phyloP scores from a whole-genome alignment of 2,113 vertebrate species.

The Leptocoma aspasia region DNA sequence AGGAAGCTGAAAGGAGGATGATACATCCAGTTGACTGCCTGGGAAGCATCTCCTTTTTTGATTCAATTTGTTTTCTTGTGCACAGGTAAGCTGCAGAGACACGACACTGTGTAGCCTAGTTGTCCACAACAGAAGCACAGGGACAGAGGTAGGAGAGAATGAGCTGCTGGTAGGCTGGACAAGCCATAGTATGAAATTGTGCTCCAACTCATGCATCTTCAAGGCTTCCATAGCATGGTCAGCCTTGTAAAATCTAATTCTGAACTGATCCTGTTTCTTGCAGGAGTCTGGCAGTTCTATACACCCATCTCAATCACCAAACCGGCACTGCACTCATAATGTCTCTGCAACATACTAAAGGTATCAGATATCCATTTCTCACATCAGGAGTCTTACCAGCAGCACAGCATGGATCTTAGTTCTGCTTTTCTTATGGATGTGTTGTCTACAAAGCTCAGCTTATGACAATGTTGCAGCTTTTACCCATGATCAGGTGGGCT shows the following conservation, averaged over 20 bases:
- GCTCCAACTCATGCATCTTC: fast-evolving
- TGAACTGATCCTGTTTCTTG: not conserved
- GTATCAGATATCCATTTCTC: not conserved
- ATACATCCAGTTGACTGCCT: not conserved
- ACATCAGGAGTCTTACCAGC: fast-evolving
- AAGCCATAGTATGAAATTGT: not conserved
- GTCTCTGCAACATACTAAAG: not conserved
- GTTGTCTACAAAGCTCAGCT: not conserved
- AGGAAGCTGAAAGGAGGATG: not conserved
- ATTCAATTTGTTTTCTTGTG: not conserved
- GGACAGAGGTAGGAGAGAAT: not conserved
- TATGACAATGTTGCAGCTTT: not conserved
- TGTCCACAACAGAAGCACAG: not conserved
- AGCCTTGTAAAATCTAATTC: not conserved
- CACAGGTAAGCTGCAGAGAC: not conserved
- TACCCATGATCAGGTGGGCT: not conserved
- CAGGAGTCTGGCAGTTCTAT: not conserved
- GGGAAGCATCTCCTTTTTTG: not conserved
- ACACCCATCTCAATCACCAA: not conserved
- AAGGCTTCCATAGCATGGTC: not conserved
- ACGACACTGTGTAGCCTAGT: not conserved
- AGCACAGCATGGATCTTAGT: not conserved
- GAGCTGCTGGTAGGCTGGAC: not conserved
- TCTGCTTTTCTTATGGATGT: not conserved
- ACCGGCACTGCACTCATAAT: fast-evolving